Base-by-base conservation (phyloP, 92 coral and sea anemone genomes). In the Epizoanthus rinbou region DNA sequence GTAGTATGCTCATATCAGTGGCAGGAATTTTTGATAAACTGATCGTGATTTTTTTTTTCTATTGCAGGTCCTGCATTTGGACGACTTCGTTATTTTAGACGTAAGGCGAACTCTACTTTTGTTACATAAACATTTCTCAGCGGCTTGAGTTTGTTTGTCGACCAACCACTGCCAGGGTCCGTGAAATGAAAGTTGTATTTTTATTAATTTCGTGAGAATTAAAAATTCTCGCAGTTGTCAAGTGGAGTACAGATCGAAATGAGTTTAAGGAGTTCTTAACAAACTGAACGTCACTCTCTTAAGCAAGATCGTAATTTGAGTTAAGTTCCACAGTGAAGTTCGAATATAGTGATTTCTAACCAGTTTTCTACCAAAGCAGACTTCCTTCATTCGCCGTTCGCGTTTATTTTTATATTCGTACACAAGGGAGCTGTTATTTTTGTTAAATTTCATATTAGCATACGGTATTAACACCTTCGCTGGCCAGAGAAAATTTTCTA, bases 41-140 rank as follows among this genome's bases (percentile, higher is more conserved):
- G 45, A 86, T 64, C 75, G 57, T 75, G 66, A 50, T 50, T 88
- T 28, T 84, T 33, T 66, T 57, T 45, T 63, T 84, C 65, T 64
- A 63, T 60, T 64, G 21, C 81, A 97, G 99, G 98, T 92, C 66
- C 91, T 97, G 57, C 92, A 95, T 73, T 83, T 97, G 68, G 95
- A 94, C 79, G 99, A 97, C 37, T 90, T 93, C 43, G 92, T 97
- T 31, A 84, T 91, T 47, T 92, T 97, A 47, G 99, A 97, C 85
- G 99, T 97, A 70, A 86, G 92, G 75, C 89, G 95, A 72, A 94
- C 97, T 15, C 86, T 97, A 22, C 87, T 93, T 18, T 87, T 94
- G 1, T 89, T 97, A 45, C 98, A 97, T 87, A 97, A 97, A 90
- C 92, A 94, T 84, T 97, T 97, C 80, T 84, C 98, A 69, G 75